Evolutionary conservation across 2,113 vertebrate species (phyloP).

Genomic region (Morone saxatilis): DNA sequence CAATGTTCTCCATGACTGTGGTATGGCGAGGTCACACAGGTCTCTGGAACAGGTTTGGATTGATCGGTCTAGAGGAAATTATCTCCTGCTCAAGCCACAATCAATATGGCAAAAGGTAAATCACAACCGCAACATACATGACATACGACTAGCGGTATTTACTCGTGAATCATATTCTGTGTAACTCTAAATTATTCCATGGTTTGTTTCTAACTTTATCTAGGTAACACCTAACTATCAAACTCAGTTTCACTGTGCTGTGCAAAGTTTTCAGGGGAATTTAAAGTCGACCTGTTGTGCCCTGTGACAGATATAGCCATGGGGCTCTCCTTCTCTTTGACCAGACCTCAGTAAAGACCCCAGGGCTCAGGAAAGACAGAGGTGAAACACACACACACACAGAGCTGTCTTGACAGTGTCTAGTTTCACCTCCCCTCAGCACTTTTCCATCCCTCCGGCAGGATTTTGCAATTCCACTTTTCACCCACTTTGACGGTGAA

Average conservation of each 20-base stretch:
- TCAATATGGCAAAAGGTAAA: conserved; percentile 48
- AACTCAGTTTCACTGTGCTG: conserved; percentile 30
- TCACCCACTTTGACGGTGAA: conserved; percentile 65
- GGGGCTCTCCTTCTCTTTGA: conserved; percentile 72
- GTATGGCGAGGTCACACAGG: conserved; percentile 59
- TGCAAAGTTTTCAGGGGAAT: conserved; percentile 64
- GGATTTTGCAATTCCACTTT: conserved; percentile 76
- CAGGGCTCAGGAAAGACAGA: conserved; percentile 70
- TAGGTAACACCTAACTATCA: conserved; percentile 29
- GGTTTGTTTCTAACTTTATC: conserved; percentile 30
- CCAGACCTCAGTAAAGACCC: conserved; percentile 71
- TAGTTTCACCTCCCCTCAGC: conserved; percentile 80
- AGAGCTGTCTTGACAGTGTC: conserved; percentile 70
- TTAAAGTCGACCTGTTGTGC: conserved; percentile 65
- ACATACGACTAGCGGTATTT: not conserved
- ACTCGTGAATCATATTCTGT: not conserved
- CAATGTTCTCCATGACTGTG: conserved; percentile 58
- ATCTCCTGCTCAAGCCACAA: conserved; percentile 39
- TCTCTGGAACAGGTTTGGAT: conserved; percentile 77
- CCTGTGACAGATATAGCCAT: conserved; percentile 75
- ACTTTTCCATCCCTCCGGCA: conserved; percentile 78
- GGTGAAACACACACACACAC: conserved; percentile 47
- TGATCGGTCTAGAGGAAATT: conserved; percentile 65
- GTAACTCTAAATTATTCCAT: not conserved
- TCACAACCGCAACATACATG: conserved; percentile 4